phyloP scores from a whole-genome alignment of 1,140 invertebrate species.

The Ostrea edulis region DNA sequence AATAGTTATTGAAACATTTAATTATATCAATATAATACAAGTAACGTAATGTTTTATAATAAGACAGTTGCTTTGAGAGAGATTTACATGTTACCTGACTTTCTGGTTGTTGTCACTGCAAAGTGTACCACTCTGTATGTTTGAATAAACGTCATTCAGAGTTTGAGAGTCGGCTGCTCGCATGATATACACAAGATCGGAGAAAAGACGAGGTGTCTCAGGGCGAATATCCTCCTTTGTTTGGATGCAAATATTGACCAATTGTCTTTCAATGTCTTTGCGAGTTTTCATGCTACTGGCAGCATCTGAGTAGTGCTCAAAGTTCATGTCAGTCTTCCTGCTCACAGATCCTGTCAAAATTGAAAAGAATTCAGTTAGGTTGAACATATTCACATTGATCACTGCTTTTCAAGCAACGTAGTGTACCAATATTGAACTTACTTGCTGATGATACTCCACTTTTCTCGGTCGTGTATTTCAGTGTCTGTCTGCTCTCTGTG shows the following conservation, averaged over 20 bases:
- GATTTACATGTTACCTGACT: slow-evolving; percentile 60
- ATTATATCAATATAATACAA: no score
- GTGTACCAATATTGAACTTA: slow-evolving; percentile 27
- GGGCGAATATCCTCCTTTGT: slow-evolving; percentile 58
- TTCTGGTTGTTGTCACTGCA: slow-evolving; percentile 63
- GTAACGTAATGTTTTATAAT: background rate
- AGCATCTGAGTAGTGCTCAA: slow-evolving; percentile 60
- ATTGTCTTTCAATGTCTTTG: slow-evolving; percentile 58
- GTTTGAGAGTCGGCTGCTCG: slow-evolving; percentile 58
- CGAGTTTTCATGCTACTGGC: background rate
- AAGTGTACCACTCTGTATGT: slow-evolving; percentile 58
- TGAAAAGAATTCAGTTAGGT: background rate
- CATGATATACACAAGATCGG: slow-evolving; percentile 69
- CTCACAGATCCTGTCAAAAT: slow-evolving; percentile 47
- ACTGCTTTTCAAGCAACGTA: background rate
- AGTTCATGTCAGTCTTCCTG: slow-evolving; percentile 56
- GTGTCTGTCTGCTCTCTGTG: slow-evolving; percentile 84
- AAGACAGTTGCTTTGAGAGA: background rate
- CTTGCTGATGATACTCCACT: slow-evolving; percentile 40
- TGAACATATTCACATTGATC: background rate
- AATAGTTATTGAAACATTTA: background rate
- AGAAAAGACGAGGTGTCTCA: slow-evolving; percentile 78
- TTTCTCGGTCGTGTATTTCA: slow-evolving; percentile 78
- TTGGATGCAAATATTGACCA: slow-evolving; percentile 62
- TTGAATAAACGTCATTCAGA: slow-evolving; percentile 58